Conservation (phyloP, 2,888 invertebrate species). For the Agrochola macilenta region DNA sequence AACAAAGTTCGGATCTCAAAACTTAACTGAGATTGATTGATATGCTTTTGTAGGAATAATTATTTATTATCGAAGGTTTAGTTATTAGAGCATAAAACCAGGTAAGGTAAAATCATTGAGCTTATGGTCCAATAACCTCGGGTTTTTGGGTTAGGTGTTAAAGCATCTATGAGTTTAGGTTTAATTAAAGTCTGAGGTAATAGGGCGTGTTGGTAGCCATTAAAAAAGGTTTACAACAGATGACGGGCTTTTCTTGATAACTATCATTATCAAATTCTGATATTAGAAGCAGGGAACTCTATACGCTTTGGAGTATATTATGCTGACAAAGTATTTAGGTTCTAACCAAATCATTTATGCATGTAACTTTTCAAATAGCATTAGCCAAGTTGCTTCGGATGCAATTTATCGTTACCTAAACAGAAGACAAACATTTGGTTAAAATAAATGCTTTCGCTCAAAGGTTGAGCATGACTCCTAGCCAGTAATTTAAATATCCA, state of each 20-base stretch:
- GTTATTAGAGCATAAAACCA: constrained; percentile 24
- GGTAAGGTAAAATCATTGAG: constrained; percentile 19
- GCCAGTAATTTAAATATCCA: not conserved
- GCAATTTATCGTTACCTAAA: not conserved
- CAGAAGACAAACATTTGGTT: not conserved
- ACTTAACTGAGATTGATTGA: constrained; percentile 2
- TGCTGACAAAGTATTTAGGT: not conserved
- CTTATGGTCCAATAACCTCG: constrained; percentile 6
- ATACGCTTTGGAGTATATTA: not conserved
- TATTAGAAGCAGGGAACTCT: not conserved
- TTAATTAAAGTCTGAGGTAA: not conserved
- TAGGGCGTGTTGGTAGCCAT: not conserved
- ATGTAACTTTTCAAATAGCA: not conserved
- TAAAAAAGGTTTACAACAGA: not conserved
- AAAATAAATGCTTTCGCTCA: not conserved
- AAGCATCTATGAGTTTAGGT: not conserved
- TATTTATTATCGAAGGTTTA: constrained; percentile 8
- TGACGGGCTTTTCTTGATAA: not conserved
- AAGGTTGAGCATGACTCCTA: not conserved
- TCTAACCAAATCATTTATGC: not conserved
- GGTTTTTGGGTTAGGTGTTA: constrained; percentile 7
- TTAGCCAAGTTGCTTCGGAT: not conserved
- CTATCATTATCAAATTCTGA: not conserved
- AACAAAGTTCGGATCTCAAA: not conserved
- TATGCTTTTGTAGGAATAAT: not conserved